A percentile compares a stretch with the other conserved stretches of the same genome.
phyloP scores from a whole-genome alignment of 2,113 vertebrate species.

The Myxocyprinus asiaticus region DNA sequence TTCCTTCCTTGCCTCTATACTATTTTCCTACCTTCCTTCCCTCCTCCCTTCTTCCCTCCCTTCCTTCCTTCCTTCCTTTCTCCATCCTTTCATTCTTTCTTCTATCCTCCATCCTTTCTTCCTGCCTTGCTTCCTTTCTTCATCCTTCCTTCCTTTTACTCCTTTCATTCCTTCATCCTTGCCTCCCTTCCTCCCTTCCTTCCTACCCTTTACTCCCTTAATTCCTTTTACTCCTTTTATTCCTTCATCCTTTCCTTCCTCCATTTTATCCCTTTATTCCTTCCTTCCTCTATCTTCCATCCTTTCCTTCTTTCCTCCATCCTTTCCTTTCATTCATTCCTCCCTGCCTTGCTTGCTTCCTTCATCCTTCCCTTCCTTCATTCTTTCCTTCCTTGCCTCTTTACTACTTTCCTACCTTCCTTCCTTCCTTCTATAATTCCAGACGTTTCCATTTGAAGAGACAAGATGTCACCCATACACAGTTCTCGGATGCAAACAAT shows the following conservation, averaged over 20 bases:
- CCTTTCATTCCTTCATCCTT: background rate
- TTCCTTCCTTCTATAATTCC: background rate
- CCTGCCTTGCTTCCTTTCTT: background rate
- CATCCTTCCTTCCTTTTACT: no score
- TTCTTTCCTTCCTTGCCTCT: background rate
- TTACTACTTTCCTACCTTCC: background rate
- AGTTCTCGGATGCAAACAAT: background rate
- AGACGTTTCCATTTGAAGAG: slow-evolving; percentile 8
- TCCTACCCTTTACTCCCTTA: no score
- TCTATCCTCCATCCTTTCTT: no score
- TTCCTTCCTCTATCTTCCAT: background rate
- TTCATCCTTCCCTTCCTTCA: background rate
- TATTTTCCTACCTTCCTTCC: no score
- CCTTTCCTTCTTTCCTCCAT: background rate
- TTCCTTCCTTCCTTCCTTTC: background rate
- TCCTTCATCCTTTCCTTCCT: background rate
- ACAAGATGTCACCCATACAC: background rate
- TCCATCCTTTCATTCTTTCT: no score
- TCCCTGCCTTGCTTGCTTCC: background rate
- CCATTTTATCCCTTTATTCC: no score
- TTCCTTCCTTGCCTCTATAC: no score
- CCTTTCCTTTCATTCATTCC: no score
- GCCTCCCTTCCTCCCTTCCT: background rate
- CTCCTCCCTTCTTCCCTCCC: background rate
- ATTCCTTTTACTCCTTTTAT: no score